Base-by-base conservation (phyloP, 2,888 invertebrate genomes). In the Drosophila anceps region DNA sequence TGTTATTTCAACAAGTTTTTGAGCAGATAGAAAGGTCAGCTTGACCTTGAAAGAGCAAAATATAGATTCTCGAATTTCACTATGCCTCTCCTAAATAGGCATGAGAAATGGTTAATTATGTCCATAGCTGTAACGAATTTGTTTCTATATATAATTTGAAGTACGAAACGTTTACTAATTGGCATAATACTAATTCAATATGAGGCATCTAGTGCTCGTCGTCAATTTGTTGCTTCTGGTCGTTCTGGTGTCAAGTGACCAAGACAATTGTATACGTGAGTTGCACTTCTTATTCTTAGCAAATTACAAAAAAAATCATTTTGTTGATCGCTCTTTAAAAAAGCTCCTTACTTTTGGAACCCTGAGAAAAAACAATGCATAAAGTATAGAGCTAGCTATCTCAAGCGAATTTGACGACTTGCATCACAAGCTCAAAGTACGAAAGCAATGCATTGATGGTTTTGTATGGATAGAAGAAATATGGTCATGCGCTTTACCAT, bases 351-450 rank as follows among this genome's bases (percentile, higher is more conserved):
- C n/a, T 6, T 12, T 12, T 10, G 0, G 5, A 2, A 10, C 6
- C 1, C 4, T 1, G 0, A 0, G 3, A 24, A 0, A 0, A 1
- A 1, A 0, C 15, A 7, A 18, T 48, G 48, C 12, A 1, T 2
- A 3, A 27, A 27, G 24, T 12, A 27, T 0, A 4, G 0, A 1
- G 15, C 8, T 4, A 1, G 15, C 8, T 4, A 2, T 41, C 41
- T 2, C 7, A 8, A 18, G 8, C n/a, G 4, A 18, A 4, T 18
- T 18, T 9, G 13, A 12, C 12, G 2, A 35, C 35, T 13, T 12
- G 35, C 13, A 7, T 4, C 0, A 8, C 18, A 41, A 6, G 1
- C 7, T 2, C 0, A 2, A 5, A 8, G 2, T 9, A 9, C 18
- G 8, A 41, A 9, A 4, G 0, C 2, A 9, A 4, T 66, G 57